Evolutionary conservation across 2,113 vertebrate genomes (phyloP).

Genomic region (Anarrhichthys ocellatus): DNA sequence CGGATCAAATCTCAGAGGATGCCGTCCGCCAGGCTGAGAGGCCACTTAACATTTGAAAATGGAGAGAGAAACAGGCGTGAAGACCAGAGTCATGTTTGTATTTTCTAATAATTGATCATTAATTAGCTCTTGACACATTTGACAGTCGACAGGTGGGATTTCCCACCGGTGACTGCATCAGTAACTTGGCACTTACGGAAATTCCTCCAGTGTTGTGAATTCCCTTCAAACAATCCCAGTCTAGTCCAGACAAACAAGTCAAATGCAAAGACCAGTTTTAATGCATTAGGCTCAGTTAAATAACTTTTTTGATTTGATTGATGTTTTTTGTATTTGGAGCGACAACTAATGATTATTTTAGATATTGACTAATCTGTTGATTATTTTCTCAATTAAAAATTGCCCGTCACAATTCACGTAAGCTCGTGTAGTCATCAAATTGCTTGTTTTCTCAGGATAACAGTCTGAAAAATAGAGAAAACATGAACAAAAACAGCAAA

Average conservation of each 20-base stretch:
- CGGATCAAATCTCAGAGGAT: constrained; percentile 35
- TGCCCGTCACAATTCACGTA: neutral
- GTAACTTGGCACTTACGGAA: neutral
- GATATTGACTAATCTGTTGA: neutral
- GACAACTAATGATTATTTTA: neutral
- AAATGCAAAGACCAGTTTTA: neutral
- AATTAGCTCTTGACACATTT: neutral
- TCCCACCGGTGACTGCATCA: neutral
- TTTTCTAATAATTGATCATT: constrained; percentile 4
- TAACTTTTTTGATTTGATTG: neutral
- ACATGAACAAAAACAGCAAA: neutral
- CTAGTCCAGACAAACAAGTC: neutral
- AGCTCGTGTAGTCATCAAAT: neutral
- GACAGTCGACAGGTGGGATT: neutral
- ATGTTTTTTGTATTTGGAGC: neutral
- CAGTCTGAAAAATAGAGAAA: neutral
- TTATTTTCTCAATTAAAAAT: neutral
- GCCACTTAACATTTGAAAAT: constrained; percentile 46
- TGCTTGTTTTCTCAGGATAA: neutral
- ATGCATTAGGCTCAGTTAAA: constrained; percentile 8
- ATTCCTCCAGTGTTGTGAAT: neutral
- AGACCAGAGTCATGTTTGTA: constrained; percentile 7
- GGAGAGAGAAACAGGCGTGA: constrained; percentile 27
- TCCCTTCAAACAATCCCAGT: neutral
- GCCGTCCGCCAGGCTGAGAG: constrained; percentile 29